Conservation (phyloP, 2,113 vertebrate species). For the Carlito syrichta region DNA sequence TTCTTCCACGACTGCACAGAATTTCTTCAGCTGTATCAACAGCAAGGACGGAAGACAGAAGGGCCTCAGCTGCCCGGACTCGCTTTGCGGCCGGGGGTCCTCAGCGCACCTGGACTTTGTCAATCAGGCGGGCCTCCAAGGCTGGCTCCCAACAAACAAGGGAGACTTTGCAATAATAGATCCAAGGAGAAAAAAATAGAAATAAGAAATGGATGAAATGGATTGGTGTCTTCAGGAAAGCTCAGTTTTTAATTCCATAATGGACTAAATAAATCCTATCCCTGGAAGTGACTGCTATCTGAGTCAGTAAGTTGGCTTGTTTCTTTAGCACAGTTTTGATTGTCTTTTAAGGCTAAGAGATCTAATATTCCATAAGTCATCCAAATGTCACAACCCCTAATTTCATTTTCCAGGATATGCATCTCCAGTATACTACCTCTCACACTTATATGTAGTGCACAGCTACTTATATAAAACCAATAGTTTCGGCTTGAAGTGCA, state of each 20-base stretch:
- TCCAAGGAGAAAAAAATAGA: neutral
- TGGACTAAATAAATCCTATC: neutral
- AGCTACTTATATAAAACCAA: neutral
- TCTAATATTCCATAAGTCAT: neutral
- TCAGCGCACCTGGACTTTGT: no score
- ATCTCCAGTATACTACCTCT: neutral
- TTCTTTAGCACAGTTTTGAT: neutral
- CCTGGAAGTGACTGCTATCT: neutral
- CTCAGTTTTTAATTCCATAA: neutral
- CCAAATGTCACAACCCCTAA: neutral
- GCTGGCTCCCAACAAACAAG: no score
- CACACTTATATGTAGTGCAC: neutral
- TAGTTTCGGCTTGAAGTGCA: neutral
- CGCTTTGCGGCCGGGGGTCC: no score
- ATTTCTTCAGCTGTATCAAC: no score
- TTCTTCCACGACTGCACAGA: no score
- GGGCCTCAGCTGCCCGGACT: no score
- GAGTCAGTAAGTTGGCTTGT: neutral
- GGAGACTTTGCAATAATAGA: neutral
- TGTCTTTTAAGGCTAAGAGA: neutral
- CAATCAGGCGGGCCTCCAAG: no score
- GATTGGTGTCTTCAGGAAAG: neutral
- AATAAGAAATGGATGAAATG: no score
- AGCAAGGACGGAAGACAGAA: no score
- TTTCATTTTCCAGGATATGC: neutral